These are phyloP conservation scores for Hypothenemus hampei DNA, from an alignment of 1,140 invertebrate genomes.

Conservation along the genomic window DNA sequence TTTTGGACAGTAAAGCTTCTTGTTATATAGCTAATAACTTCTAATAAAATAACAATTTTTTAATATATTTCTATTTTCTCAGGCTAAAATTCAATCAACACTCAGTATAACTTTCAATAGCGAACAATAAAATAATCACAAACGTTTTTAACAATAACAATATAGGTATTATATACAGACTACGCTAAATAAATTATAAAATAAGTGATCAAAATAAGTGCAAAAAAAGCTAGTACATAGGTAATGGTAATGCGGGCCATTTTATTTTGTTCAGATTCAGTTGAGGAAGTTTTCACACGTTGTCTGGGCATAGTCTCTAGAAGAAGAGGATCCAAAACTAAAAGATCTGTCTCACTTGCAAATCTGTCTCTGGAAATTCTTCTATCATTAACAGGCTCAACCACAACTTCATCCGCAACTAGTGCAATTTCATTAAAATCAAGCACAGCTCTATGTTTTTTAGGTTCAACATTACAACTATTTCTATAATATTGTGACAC, in stretches of 20 bases:
- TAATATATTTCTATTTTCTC: too few relatives aligned
- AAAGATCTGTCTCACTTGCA: slow-evolving; percentile 33
- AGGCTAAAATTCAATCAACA: too few relatives aligned
- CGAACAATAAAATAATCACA: neutral
- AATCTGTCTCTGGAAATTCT: slow-evolving; percentile 3
- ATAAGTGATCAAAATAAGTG: slow-evolving; percentile 50
- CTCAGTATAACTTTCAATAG: neutral
- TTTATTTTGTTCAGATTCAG: slow-evolving; percentile 47
- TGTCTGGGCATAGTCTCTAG: slow-evolving; percentile 40
- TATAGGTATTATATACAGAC: neutral
- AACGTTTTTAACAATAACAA: neutral
- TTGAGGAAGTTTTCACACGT: slow-evolving; percentile 24
- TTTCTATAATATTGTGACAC: slow-evolving; percentile 20
- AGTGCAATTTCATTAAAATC: slow-evolving; percentile 42
- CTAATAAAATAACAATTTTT: too few relatives aligned
- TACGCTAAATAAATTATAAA: slow-evolving; percentile 50
- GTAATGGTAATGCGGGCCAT: slow-evolving; percentile 49
- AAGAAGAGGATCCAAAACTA: slow-evolving; percentile 50
- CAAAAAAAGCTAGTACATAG: slow-evolving; percentile 50
- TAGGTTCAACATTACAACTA: slow-evolving; percentile 1
- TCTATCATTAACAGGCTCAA: slow-evolving; percentile 6
- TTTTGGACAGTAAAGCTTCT: too few relatives aligned
- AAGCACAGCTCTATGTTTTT: slow-evolving; percentile 19
- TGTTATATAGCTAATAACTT: too few relatives aligned
- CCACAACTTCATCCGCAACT: slow-evolving; percentile 29